phyloP scores from a whole-genome alignment of 2,797 vertebrate genomes.

The Lagocephalus sceleratus region DNA sequence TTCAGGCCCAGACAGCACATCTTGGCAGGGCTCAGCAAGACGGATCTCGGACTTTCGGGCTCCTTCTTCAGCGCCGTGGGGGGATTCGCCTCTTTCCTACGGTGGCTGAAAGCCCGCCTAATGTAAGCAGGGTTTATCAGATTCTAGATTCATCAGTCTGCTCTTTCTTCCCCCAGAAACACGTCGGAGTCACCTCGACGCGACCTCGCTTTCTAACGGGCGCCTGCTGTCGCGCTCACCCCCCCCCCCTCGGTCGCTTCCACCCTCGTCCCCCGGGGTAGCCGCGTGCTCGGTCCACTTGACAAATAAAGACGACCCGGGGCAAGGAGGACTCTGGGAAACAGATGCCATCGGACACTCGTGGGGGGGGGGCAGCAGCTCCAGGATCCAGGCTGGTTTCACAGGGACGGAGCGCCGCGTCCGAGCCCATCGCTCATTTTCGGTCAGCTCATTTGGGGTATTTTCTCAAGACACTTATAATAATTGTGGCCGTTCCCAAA shows the following conservation, averaged over 20 bases:
- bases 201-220: not conserved
- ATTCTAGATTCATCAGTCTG: conserved; percentile 19
- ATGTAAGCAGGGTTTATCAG: conserved; percentile 34
- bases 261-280: too few species aligned
- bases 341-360: conserved; percentile 60
- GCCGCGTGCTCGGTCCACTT: conserved; percentile 32
- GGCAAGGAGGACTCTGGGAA: conserved; percentile 73
- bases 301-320: conserved; percentile 61
- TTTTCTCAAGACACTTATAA: too few species aligned
- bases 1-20: conserved; percentile 21
- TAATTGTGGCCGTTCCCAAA: too few species aligned
- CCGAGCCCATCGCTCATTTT: not conserved
- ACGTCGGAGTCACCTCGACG: conserved; percentile 18
- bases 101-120: conserved; percentile 22
- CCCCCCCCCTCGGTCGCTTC: too few species aligned
- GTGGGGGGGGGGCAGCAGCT: conserved; percentile 61
- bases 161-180: conserved; percentile 5
- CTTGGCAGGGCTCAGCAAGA: conserved; percentile 30
- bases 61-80: conserved; percentile 16
- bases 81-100: conserved; percentile 16
- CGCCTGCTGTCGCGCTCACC: too few species aligned
- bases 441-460: too few species aligned
- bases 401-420: conserved; percentile 51
- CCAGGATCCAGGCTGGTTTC: conserved; percentile 59
- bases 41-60: not conserved